These are phyloP conservation scores for Dendronephthya gigantea DNA, from an alignment of 64 coral and sea anemone species.

Conservation along the genomic window DNA sequence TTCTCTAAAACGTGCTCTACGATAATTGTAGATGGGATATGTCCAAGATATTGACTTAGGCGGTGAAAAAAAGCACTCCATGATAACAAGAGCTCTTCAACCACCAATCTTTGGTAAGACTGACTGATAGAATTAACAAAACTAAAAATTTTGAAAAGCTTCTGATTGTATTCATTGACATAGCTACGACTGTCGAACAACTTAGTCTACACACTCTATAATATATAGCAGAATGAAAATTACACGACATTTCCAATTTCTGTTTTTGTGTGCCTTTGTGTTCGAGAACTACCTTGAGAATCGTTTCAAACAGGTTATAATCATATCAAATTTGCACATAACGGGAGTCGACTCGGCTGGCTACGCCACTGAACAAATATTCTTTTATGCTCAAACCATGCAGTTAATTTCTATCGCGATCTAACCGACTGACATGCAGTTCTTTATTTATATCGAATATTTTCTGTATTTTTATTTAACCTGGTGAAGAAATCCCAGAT, in stretches of 20 bases:
- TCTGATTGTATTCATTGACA: not conserved
- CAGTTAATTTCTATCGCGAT: too few relatives aligned
- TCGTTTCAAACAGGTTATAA: too few relatives aligned
- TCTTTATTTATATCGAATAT: too few relatives aligned
- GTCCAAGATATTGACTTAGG: slow-evolving; percentile 9
- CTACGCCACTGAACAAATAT: not conserved
- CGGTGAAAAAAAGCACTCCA: not conserved
- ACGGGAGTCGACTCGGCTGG: not conserved
- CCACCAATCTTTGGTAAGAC: slow-evolving; percentile 9
- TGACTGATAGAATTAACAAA: too few relatives aligned
- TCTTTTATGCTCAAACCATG: too few relatives aligned
- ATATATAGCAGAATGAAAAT: too few relatives aligned
- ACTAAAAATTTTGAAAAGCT: too few relatives aligned
- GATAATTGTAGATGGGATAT: not conserved
- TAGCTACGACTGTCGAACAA: not conserved
- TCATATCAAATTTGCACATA: not conserved
- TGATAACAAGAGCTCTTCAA: slow-evolving; percentile 8
- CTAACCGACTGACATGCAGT: too few relatives aligned
- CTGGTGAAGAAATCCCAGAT: not conserved
- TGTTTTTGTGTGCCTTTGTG: too few relatives aligned
- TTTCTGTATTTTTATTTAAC: not conserved
- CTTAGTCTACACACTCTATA: too few relatives aligned
- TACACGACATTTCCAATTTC: too few relatives aligned
- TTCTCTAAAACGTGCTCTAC: not conserved
- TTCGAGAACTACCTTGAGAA: too few relatives aligned